Conservation (phyloP, 2,797 vertebrate species). For the Typhlichthys subterraneus region DNA sequence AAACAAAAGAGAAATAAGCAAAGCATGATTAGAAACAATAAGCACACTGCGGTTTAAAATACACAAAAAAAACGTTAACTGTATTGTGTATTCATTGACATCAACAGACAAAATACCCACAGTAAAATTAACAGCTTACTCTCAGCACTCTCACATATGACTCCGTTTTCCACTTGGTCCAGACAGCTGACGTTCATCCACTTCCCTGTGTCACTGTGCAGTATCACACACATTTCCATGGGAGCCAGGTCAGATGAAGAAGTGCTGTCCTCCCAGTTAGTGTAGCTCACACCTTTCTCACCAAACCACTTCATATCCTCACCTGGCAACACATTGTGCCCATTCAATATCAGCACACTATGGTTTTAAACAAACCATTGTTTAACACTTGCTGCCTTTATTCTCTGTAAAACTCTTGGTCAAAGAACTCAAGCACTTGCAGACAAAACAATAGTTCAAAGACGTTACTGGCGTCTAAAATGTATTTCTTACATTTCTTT, state of each 20-base stretch:
- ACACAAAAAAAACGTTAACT: background rate
- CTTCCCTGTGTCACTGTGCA: slow-evolving; percentile 78
- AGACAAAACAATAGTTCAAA: slow-evolving; percentile 5
- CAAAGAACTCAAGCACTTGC: background rate
- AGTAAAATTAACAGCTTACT: slow-evolving; percentile 64
- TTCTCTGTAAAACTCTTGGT: background rate
- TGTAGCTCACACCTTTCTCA: slow-evolving; percentile 72
- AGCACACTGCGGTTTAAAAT: background rate
- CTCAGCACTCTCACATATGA: slow-evolving; percentile 80
- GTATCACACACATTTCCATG: slow-evolving; percentile 78
- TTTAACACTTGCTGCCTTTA: background rate
- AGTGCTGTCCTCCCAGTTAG: slow-evolving; percentile 78
- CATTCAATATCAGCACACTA: background rate
- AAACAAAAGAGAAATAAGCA: slow-evolving; percentile 24
- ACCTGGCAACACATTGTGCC: slow-evolving; percentile 59
- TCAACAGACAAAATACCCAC: background rate
- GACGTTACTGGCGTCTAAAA: background rate
- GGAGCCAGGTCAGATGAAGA: slow-evolving; percentile 48
- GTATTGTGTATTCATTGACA: background rate
- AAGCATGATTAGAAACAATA: slow-evolving; percentile 24
- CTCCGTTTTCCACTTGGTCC: slow-evolving; percentile 73
- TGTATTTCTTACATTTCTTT: slow-evolving; percentile 6
- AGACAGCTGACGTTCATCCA: slow-evolving; percentile 84
- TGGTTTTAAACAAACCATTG: background rate
- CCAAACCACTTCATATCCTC: slow-evolving; percentile 82